A percentile compares a stretch with the other conserved stretches of the same genome.
phyloP scores from a whole-genome alignment of 2,113 vertebrate genomes.

The Phycodurus eques region DNA sequence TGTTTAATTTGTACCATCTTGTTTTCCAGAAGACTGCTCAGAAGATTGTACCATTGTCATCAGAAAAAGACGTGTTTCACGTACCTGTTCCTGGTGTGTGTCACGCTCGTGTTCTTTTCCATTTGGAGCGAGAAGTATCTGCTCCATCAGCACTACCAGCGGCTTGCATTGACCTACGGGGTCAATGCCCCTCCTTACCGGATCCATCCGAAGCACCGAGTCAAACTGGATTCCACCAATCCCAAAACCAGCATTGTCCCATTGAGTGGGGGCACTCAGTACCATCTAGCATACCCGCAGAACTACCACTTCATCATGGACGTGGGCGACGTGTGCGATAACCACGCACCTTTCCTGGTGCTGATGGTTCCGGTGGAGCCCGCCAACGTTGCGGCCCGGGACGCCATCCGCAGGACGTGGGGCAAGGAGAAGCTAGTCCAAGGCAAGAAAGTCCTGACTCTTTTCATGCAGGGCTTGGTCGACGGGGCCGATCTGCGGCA shows the following conservation, averaged over 20 bases:
- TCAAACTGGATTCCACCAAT: fast-evolving
- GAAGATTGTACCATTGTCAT: neutral
- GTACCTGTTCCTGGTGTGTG: conserved; percentile 20
- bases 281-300: conserved; percentile 51
- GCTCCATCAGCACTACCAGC: neutral
- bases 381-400: conserved; percentile 26
- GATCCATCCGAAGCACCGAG: neutral
- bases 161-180: neutral
- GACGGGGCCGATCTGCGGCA: neutral
- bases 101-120: neutral
- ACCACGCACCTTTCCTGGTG: conserved; percentile 69
- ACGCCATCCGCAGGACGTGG: conserved; percentile 73
- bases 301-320: conserved; percentile 73
- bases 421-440: conserved; percentile 59
- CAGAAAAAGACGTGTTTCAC: conserved; percentile 15
- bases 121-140: neutral
- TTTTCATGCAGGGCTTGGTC: conserved; percentile 68
- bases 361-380: conserved; percentile 71
- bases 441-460: conserved; percentile 46
- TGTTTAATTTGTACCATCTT: neutral
- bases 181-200: neutral
- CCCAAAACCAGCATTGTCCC: neutral
- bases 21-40: conserved; percentile 15
- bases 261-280: neutral
- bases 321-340: conserved; percentile 55